Conservation (phyloP, 1,140 invertebrate species). For the Nomia melanderi region DNA sequence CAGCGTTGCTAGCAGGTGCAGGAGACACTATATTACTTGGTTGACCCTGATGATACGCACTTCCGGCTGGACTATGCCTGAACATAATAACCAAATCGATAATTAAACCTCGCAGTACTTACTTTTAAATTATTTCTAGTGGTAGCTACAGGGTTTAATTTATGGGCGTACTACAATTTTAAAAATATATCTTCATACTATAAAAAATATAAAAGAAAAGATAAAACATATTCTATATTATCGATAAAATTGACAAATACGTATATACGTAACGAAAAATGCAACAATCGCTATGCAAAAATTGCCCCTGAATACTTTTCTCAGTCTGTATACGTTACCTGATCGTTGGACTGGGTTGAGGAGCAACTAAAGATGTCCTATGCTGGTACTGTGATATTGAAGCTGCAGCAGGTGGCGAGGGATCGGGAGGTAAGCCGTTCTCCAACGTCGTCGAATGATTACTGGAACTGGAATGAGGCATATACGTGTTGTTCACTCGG, state of each 20-base stretch:
- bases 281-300: too few species aligned
- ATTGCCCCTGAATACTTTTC: too few species aligned
- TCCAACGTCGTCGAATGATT: conserved; percentile 76
- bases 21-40: conserved; percentile 77
- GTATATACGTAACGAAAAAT: too few species aligned
- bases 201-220: too few species aligned
- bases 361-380: conserved; percentile 74
- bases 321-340: conserved; percentile 73
- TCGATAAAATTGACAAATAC: too few species aligned
- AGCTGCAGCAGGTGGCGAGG: conserved; percentile 74
- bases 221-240: too few species aligned
- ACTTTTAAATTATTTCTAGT: too few species aligned
- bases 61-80: conserved; percentile 77
- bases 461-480: conserved; percentile 76
- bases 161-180: too few species aligned
- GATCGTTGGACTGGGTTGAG: conserved; percentile 81
- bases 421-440: conserved; percentile 81
- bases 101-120: too few species aligned
- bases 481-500: conserved; percentile 74
- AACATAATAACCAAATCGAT: background rate
- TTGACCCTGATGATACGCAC: conserved; percentile 77
- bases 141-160: too few species aligned
- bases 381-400: conserved; percentile 77
- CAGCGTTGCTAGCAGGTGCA: conserved; percentile 73
- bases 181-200: too few species aligned